Conservation (phyloP, 2,113 vertebrate species). For the Catagonus wagneri region DNA sequence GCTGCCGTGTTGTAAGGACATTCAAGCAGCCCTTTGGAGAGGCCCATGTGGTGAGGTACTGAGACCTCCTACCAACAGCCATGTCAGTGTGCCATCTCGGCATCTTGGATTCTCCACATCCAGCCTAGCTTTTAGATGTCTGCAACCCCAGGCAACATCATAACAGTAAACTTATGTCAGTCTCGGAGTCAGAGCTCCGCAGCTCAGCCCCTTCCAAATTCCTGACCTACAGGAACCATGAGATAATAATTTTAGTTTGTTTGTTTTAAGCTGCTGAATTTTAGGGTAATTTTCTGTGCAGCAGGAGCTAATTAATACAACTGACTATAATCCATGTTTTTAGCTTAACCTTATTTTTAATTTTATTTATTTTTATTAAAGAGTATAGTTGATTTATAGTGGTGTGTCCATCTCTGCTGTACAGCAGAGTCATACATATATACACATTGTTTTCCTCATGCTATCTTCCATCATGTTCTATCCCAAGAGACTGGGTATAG, state of each 20-base stretch:
- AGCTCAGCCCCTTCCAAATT: neutral
- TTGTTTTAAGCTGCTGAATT: neutral
- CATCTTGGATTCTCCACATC: neutral
- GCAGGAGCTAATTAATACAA: neutral
- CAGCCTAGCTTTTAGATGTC: neutral
- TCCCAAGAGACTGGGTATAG: too few species aligned
- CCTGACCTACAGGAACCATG: neutral
- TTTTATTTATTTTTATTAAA: too few species aligned
- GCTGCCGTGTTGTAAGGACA: neutral
- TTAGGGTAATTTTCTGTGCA: neutral
- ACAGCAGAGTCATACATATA: too few species aligned
- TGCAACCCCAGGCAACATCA: neutral
- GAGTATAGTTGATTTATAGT: too few species aligned
- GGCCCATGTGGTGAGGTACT: accelerated
- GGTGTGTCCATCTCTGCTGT: too few species aligned
- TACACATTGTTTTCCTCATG: too few species aligned
- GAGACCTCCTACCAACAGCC: neutral
- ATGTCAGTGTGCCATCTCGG: accelerated
- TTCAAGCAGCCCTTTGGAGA: neutral
- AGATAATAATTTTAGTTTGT: neutral
- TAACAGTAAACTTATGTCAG: neutral
- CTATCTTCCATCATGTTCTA: too few species aligned
- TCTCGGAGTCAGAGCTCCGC: neutral
- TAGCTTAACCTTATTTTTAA: too few species aligned
- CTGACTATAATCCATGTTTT: neutral